These are phyloP conservation scores for Dendroctonus valens DNA, from an alignment of 1,140 invertebrate genomes.

Conservation along the genomic window DNA sequence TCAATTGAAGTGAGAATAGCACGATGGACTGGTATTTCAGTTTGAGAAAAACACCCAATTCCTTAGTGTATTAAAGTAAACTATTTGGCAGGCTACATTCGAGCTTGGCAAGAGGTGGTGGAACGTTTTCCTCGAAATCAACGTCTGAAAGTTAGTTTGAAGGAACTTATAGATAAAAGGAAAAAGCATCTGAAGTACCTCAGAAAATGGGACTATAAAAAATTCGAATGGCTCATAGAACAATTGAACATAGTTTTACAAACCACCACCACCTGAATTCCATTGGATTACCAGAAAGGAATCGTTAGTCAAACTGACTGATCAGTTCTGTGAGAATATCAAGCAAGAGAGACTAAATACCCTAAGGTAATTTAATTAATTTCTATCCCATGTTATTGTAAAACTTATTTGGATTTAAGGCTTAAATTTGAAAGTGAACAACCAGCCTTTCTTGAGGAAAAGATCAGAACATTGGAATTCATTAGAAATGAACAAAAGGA, in stretches of 20 bases:
- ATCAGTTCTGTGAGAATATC: constrained; percentile 66
- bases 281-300: constrained; percentile 65
- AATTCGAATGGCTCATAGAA: constrained; percentile 85
- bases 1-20: constrained; percentile 61
- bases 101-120: constrained; percentile 56
- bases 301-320: constrained; percentile 62
- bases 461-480: constrained; percentile 62
- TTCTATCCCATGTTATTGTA: not conserved
- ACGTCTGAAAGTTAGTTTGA: constrained; percentile 56
- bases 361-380: constrained; percentile 53
- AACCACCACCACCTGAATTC: constrained; percentile 62
- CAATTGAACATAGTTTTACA: constrained; percentile 73
- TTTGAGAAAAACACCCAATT: constrained; percentile 7
- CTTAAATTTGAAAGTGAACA: constrained; percentile 62
- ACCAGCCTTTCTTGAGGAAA: constrained; percentile 63
- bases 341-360: constrained; percentile 61
- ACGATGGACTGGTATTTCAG: constrained; percentile 40
- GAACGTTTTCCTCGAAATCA: constrained; percentile 55
- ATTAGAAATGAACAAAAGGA: constrained; percentile 70
- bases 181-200: constrained; percentile 69
- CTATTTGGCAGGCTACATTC: constrained; percentile 51
- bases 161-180: constrained; percentile 74
- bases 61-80: constrained; percentile 28
- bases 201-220: constrained; percentile 73
- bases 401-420: constrained; percentile 14